Evolutionary conservation across 1,140 invertebrate species (phyloP).

Genomic region (Cephus cinctus): DNA sequence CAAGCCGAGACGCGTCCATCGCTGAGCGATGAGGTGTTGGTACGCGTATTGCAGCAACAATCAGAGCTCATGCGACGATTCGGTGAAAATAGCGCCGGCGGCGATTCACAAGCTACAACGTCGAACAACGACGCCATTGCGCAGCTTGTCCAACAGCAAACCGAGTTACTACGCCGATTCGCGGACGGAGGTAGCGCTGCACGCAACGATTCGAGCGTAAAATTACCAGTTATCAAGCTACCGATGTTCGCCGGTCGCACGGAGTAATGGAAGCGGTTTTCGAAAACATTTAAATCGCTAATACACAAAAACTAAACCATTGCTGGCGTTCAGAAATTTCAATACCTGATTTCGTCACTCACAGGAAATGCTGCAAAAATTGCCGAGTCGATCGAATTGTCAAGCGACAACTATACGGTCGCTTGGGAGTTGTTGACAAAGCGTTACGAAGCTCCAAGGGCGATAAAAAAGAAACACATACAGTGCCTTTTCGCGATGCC

Average conservation of each 20-base stretch:
- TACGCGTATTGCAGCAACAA: constrained; percentile 13
- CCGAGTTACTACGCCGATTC: not conserved
- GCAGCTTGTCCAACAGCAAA: constrained; percentile 1
- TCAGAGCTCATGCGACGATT: constrained; percentile 5
- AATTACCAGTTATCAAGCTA: not conserved
- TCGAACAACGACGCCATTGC: not conserved
- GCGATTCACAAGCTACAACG: not conserved
- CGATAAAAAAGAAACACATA: constrained; percentile 24
- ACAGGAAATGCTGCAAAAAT: constrained; percentile 16
- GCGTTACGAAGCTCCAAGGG: constrained; percentile 20
- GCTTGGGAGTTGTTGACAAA: constrained; percentile 23
- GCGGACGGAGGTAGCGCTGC: not conserved
- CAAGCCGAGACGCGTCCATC: not conserved
- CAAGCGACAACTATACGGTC: constrained; percentile 19
- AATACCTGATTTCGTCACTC: constrained; percentile 14
- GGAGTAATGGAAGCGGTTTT: constrained; percentile 8
- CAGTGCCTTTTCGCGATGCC: constrained; percentile 18
- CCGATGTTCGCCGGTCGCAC: constrained; percentile 5
- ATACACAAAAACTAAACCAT: constrained; percentile 15
- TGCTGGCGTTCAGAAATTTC: constrained; percentile 15
- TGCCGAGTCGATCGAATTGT: constrained; percentile 19
- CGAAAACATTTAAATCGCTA: constrained; percentile 2
- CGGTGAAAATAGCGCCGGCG: not conserved
- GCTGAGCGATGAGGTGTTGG: constrained; percentile 5
- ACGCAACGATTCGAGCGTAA: not conserved